These are phyloP conservation scores for Dryocosmus kuriphilus DNA, from an alignment of 2,888 invertebrate species.

Conservation along the genomic window DNA sequence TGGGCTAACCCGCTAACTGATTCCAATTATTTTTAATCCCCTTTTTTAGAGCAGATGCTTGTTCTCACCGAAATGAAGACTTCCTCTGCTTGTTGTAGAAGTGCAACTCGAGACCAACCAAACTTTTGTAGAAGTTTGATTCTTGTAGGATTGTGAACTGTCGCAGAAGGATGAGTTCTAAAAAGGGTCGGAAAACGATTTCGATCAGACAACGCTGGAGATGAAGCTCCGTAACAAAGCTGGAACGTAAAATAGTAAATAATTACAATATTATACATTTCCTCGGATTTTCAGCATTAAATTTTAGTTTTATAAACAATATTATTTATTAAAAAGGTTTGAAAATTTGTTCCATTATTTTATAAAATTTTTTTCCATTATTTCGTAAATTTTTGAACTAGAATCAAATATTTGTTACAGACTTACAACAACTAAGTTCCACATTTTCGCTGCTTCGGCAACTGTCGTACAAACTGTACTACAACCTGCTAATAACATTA, in stretches of 20 bases:
- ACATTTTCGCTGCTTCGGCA: conserved; percentile 99
- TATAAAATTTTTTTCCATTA: neutral
- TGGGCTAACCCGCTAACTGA: neutral
- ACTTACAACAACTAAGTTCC: conserved; percentile 99
- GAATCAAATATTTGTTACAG: neutral
- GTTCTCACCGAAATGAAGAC: conserved; percentile 92
- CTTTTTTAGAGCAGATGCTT: neutral
- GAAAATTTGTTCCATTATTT: too few species aligned
- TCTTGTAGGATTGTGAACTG: conserved; percentile 98
- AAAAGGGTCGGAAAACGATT: conserved; percentile 98
- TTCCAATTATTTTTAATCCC: neutral
- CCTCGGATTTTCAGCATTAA: too few species aligned
- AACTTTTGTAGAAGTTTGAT: conserved; percentile 98
- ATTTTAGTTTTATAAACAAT: too few species aligned
- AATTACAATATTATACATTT: neutral
- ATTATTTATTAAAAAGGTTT: neutral
- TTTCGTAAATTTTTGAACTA: neutral
- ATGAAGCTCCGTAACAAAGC: conserved; percentile 99
- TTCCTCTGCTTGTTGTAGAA: conserved; percentile 98
- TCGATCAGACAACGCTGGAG: conserved; percentile 97
- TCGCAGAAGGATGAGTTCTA: conserved; percentile 99
- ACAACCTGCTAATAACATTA: conserved; percentile 96
- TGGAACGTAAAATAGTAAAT: conserved; percentile 76
- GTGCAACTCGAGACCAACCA: conserved; percentile 98
- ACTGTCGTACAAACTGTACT: conserved; percentile 99